These are phyloP conservation scores for Etheostoma cragini DNA, from an alignment of 2,113 vertebrate genomes.

Conservation along the genomic window DNA sequence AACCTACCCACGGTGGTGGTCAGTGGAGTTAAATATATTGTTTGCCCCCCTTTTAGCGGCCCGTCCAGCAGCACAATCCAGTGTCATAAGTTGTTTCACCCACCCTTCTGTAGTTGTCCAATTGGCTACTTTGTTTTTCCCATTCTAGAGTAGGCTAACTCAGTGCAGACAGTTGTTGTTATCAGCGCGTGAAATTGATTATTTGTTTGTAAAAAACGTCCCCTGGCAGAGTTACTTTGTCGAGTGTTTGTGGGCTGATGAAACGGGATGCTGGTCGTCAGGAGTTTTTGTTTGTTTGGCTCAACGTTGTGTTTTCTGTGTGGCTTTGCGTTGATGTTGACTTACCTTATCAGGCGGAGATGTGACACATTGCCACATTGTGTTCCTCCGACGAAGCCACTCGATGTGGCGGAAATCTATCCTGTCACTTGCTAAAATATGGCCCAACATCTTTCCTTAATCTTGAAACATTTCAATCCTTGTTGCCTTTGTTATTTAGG, in stretches of 20 bases:
- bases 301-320: constrained; percentile 26
- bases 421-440: constrained; percentile 47
- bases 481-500: constrained; percentile 1
- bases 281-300: constrained; percentile 61
- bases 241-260: neutral
- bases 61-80: constrained; percentile 52
- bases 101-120: constrained; percentile 43
- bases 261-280: neutral
- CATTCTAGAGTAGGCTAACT: constrained; percentile 55
- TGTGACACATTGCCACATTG: constrained; percentile 72
- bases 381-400: constrained; percentile 52
- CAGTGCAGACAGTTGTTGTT: constrained; percentile 32
- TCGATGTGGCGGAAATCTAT: constrained; percentile 16
- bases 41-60: constrained; percentile 41
- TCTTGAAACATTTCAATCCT: neutral
- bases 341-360: constrained; percentile 69
- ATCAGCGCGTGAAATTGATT: constrained; percentile 37
- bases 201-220: constrained; percentile 43
- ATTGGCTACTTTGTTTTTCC: constrained; percentile 45
- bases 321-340: constrained; percentile 54
- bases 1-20: constrained; percentile 60
- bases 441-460: constrained; percentile 27
- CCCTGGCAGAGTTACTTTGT: constrained; percentile 31
- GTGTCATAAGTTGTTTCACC: constrained; percentile 68
- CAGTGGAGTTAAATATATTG: constrained; percentile 69